Evolutionary conservation across 2,888 invertebrate genomes (phyloP).

Genomic region (Laothoe populi): DNA sequence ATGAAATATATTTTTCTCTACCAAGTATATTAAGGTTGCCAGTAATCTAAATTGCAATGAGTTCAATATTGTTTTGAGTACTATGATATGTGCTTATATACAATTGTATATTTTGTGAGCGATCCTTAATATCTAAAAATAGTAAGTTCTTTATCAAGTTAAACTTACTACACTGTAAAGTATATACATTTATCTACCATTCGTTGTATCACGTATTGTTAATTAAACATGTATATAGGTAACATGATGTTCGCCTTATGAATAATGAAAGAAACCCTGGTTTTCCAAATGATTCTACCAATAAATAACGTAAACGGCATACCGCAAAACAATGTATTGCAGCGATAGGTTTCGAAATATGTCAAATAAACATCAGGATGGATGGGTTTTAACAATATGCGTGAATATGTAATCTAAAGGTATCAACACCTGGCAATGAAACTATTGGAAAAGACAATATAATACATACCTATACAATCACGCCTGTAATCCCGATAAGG

Average conservation of each 20-base stretch:
- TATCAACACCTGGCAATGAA: not conserved
- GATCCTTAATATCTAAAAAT: too few species aligned
- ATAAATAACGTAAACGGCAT: not conserved
- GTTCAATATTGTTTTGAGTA: too few species aligned
- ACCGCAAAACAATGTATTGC: not conserved
- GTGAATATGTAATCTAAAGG: conserved; percentile 9
- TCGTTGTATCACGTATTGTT: too few species aligned
- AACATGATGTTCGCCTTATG: not conserved
- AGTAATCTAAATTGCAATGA: too few species aligned
- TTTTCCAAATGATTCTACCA: not conserved
- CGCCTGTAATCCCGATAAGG: too few species aligned
- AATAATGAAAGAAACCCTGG: not conserved
- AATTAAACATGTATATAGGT: not conserved
- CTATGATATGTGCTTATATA: too few species aligned
- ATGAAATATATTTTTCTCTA: too few species aligned
- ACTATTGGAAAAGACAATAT: conserved; percentile 6
- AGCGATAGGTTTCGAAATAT: conserved; percentile 1
- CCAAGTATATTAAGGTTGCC: too few species aligned
- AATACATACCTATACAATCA: too few species aligned
- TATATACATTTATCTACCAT: too few species aligned
- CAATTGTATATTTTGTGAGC: too few species aligned
- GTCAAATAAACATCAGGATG: conserved; percentile 30
- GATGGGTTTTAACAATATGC: conserved; percentile 4
- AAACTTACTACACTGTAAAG: too few species aligned
- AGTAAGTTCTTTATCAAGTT: not conserved